A percentile compares a stretch with the other conserved stretches of the same genome.
Conservation (phyloP, 2,113 vertebrate genomes). For the Astur gentilis region DNA sequence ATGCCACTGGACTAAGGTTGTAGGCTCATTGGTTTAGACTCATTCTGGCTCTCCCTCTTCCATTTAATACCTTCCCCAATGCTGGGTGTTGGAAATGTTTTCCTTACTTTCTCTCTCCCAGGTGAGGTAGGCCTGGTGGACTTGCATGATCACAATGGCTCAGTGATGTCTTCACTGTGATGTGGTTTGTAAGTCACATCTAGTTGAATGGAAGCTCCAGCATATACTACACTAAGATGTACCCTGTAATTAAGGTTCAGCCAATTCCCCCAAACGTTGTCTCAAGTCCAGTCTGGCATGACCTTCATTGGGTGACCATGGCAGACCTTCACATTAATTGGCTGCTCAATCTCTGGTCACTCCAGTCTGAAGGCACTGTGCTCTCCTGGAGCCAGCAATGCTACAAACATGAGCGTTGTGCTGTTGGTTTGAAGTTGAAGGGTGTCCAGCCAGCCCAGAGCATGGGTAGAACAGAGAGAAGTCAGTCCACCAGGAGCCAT, state of each 20-base stretch:
- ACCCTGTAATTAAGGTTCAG: not conserved
- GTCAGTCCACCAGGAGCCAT: not conserved
- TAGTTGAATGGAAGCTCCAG: not conserved
- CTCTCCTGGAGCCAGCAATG: not conserved
- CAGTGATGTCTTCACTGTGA: not conserved
- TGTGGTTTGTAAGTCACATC: not conserved
- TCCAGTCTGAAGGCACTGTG: not conserved
- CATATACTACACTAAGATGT: not conserved
- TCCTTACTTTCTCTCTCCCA: not conserved
- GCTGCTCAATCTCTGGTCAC: not conserved
- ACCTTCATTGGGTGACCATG: not conserved
- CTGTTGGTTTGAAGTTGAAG: not conserved
- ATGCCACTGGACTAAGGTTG: not conserved
- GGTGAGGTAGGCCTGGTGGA: not conserved
- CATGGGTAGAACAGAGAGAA: accelerated
- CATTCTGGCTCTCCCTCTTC: not conserved
- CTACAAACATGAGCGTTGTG: accelerated
- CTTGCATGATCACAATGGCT: not conserved
- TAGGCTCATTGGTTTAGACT: not conserved
- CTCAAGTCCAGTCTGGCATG: not conserved
- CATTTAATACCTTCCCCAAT: not conserved
- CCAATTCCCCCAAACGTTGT: not conserved
- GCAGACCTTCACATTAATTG: not conserved
- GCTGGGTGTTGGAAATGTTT: not conserved
- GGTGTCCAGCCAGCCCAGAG: not conserved